Conservation (phyloP, 2,113 vertebrate genomes). For the Todiramphus chloris region DNA sequence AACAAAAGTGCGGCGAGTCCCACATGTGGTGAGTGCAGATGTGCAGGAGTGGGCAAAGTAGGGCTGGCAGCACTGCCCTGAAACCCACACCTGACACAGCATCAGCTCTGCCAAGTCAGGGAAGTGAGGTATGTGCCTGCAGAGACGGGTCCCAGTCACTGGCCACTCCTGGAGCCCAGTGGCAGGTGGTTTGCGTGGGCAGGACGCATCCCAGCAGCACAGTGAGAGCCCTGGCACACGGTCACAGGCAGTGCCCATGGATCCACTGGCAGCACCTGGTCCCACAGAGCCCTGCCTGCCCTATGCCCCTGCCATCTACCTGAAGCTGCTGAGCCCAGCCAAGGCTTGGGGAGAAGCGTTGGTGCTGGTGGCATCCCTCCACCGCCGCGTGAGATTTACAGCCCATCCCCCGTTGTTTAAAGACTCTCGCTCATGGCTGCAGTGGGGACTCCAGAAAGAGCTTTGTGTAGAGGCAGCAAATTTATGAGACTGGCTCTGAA, state of each 20-base stretch:
- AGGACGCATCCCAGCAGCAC: not conserved
- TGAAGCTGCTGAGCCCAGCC: not conserved
- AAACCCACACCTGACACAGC: accelerated
- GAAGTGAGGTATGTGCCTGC: accelerated
- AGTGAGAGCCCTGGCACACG: accelerated
- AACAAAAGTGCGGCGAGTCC: not conserved
- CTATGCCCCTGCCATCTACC: no score
- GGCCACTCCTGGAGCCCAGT: not conserved
- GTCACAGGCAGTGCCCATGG: accelerated
- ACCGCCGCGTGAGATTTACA: accelerated
- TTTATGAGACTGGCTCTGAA: constrained; percentile 63
- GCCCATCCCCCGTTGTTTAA: not conserved
- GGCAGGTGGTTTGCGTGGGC: accelerated
- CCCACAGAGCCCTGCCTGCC: not conserved
- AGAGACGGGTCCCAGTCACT: not conserved
- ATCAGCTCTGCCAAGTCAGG: accelerated
- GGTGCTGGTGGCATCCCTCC: not conserved
- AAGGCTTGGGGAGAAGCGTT: accelerated
- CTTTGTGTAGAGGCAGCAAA: constrained; percentile 50
- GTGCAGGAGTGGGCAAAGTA: not conserved
- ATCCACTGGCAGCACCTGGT: accelerated
- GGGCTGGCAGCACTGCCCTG: not conserved
- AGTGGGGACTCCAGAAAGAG: not conserved
- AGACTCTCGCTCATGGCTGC: not conserved
- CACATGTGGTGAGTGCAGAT: not conserved